Conservation (phyloP, 2,797 vertebrate genomes). For the Oreochromis grahami region DNA sequence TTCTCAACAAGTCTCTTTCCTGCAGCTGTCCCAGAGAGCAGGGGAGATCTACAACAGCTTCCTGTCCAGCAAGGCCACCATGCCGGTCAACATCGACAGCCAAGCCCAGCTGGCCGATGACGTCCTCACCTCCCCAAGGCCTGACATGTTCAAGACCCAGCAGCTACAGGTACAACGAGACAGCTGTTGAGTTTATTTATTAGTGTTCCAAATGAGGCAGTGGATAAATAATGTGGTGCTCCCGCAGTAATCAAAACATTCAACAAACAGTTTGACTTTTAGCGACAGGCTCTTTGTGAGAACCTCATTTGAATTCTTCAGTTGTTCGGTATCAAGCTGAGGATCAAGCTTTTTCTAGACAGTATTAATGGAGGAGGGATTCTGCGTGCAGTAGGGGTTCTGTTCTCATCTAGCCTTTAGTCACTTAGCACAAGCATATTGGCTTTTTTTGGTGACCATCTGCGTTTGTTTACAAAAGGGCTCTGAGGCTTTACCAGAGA, state of each 20-base stretch:
- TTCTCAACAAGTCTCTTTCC: neutral
- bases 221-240: neutral
- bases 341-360: neutral
- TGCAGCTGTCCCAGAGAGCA: constrained; percentile 91
- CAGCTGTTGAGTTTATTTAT: neutral
- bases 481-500: constrained; percentile 53
- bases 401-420: constrained; percentile 43
- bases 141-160: constrained; percentile 98
- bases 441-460: constrained; percentile 60
- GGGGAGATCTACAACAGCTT: constrained; percentile 97
- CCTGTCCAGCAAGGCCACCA: constrained; percentile 96
- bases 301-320: neutral
- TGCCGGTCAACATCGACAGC: constrained; percentile 98
- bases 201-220: neutral
- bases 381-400: constrained; percentile 14
- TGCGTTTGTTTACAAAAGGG: constrained; percentile 70
- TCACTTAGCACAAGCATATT: constrained; percentile 61
- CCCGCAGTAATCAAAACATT: neutral
- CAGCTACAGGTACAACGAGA: constrained; percentile 89
- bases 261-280: neutral
- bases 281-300: neutral
- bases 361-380: neutral
- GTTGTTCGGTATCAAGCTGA: neutral
- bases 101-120: constrained; percentile 96
- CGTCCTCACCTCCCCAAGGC: constrained; percentile 90